Conservation (phyloP, 2,797 vertebrate genomes). For the Avahi laniger region DNA sequence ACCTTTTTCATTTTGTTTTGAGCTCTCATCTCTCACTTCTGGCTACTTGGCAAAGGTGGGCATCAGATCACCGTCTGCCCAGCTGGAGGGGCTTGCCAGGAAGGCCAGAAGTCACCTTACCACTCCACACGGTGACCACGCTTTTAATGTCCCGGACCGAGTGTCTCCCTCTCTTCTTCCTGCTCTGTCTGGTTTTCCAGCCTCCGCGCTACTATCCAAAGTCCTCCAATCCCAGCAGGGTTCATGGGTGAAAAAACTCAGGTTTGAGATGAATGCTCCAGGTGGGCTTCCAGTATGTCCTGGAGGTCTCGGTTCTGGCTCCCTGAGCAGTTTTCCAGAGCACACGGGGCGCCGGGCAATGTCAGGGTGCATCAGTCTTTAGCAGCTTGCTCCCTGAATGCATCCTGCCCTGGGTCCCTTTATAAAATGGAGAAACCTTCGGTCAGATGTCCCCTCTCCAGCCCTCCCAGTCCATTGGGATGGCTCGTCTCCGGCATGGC, state of each 20-base stretch:
- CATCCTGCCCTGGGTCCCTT: not conserved
- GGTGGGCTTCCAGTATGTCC: not conserved
- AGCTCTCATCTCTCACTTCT: not conserved
- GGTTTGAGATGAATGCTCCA: not conserved
- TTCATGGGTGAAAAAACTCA: not conserved
- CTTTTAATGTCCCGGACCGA: not conserved
- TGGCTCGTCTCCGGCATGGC: not conserved
- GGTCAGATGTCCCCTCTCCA: rapidly evolving
- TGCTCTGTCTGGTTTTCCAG: not conserved
- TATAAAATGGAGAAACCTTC: not conserved
- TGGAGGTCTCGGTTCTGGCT: rapidly evolving
- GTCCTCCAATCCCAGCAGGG: not conserved
- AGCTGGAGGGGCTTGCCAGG: not conserved
- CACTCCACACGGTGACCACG: not conserved
- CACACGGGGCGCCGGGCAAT: not conserved
- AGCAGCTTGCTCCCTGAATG: not conserved
- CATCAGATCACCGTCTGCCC: not conserved
- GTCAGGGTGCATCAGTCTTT: rapidly evolving
- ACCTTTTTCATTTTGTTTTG: not conserved
- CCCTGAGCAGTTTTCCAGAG: not conserved
- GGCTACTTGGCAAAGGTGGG: not conserved
- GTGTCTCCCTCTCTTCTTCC: not conserved
- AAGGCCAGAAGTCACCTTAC: not conserved
- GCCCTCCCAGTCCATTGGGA: not conserved
- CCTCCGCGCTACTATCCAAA: too few relatives aligned